A percentile compares a stretch with the other conserved stretches of the same genome.
These are phyloP conservation scores for Hemibagrus guttatus DNA, from an alignment of 2,797 vertebrate species.

Conservation along the genomic window DNA sequence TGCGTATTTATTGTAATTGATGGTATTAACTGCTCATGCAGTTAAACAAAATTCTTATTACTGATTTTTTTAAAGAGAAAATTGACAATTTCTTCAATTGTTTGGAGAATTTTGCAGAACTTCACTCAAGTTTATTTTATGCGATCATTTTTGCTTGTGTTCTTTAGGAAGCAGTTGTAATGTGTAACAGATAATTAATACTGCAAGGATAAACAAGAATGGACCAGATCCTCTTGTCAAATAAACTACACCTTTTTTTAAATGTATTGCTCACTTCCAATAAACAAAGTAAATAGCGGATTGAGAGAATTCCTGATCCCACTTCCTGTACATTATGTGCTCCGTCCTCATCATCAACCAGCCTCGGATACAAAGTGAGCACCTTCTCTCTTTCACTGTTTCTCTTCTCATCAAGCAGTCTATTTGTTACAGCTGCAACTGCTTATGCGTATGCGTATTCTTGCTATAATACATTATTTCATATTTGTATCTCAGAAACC, in stretches of 20 bases:
- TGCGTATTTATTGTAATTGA: background rate
- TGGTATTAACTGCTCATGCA: background rate
- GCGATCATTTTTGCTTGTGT: background rate
- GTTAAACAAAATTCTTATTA: background rate
- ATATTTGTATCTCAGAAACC: constrained; percentile 14
- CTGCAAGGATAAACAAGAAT: background rate
- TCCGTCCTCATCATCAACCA: background rate
- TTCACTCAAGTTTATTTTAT: background rate
- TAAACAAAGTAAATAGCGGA: constrained; percentile 17
- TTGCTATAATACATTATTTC: constrained; percentile 15
- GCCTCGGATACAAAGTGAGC: background rate
- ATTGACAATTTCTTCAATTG: background rate
- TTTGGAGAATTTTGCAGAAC: background rate
- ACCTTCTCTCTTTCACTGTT: background rate
- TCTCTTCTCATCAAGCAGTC: background rate
- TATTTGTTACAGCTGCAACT: background rate
- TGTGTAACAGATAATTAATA: background rate
- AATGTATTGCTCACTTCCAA: constrained; percentile 47
- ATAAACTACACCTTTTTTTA: background rate
- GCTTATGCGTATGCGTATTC: background rate
- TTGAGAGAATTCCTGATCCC: background rate
- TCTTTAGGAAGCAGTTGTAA: background rate
- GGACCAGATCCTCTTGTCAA: background rate
- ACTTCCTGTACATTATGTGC: background rate
- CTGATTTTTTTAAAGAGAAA: background rate